Conservation (phyloP, 1,140 invertebrate species). For the Plectus sambesii region DNA sequence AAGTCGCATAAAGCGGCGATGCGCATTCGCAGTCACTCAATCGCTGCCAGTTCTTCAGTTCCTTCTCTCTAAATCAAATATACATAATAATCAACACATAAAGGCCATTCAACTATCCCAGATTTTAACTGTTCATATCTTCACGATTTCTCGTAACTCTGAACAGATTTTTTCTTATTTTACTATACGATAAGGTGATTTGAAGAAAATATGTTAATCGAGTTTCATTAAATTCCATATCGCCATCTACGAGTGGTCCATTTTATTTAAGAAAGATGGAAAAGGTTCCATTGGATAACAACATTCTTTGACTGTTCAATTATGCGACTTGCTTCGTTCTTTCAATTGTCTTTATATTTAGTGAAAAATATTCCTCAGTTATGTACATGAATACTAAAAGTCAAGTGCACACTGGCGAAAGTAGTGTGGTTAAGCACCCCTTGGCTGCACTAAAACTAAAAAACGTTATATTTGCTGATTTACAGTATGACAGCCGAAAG, state of each 20-base stretch:
- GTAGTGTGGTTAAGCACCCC: not conserved
- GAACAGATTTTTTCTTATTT: too few relatives aligned
- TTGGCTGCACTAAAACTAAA: constrained; percentile 22
- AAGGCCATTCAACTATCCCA: too few relatives aligned
- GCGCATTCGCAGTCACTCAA: constrained; percentile 65
- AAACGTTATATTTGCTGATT: constrained; percentile 47
- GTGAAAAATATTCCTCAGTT: not conserved
- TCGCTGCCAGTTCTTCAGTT: constrained; percentile 51
- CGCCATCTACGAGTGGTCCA: too few relatives aligned
- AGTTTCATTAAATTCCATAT: too few relatives aligned
- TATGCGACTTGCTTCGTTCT: too few relatives aligned
- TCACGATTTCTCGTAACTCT: too few relatives aligned
- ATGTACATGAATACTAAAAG: constrained; percentile 4
- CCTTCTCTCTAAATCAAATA: constrained; percentile 24
- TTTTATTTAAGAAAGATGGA: too few relatives aligned
- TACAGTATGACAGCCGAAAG: constrained; percentile 58
- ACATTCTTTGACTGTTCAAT: too few relatives aligned
- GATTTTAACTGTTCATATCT: too few relatives aligned
- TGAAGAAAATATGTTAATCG: too few relatives aligned
- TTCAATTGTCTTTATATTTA: constrained; percentile 4
- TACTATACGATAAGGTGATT: too few relatives aligned
- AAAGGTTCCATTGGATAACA: too few relatives aligned
- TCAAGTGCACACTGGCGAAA: constrained; percentile 7
- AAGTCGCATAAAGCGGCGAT: constrained; percentile 73
- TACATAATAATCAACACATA: constrained; percentile 6